Percentiles rank a stretch among this genome's conserved stretches.
Evolutionary conservation across 2,797 vertebrate genomes (phyloP).

Genomic region (Sardinella longiceps): DNA sequence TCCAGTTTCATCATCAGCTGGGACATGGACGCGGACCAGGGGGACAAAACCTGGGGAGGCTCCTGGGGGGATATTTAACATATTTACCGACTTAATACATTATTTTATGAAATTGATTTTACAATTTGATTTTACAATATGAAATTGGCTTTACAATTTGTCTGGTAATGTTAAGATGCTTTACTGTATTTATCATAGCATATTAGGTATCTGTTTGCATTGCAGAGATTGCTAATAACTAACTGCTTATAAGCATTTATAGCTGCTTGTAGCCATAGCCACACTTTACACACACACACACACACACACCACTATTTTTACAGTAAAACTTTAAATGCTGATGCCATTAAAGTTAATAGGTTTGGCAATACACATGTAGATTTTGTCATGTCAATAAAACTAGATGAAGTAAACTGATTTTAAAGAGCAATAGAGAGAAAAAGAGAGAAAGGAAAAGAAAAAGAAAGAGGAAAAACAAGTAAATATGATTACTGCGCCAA

Average conservation of each 20-base stretch:
- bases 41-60: conserved; percentile 70
- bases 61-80: conserved; percentile 54
- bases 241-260: too few relatives aligned
- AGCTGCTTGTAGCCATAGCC: too few relatives aligned
- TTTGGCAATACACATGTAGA: background rate
- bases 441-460: too few relatives aligned
- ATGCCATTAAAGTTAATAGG: background rate
- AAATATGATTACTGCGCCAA: background rate
- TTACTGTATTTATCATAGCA: background rate
- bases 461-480: background rate
- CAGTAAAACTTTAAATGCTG: background rate
- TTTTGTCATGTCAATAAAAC: background rate
- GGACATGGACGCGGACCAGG: conserved; percentile 83
- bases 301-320: background rate
- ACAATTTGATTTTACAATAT: too few relatives aligned
- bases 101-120: too few relatives aligned
- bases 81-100: too few relatives aligned
- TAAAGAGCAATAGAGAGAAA: background rate
- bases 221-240: too few relatives aligned
- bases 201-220: background rate
- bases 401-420: background rate
- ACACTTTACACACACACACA: background rate
- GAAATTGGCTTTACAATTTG: too few relatives aligned
- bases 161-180: background rate
- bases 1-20: conserved; percentile 87